Conservation (phyloP, 2,797 vertebrate genomes). For the Alcedo quadribrachys region DNA sequence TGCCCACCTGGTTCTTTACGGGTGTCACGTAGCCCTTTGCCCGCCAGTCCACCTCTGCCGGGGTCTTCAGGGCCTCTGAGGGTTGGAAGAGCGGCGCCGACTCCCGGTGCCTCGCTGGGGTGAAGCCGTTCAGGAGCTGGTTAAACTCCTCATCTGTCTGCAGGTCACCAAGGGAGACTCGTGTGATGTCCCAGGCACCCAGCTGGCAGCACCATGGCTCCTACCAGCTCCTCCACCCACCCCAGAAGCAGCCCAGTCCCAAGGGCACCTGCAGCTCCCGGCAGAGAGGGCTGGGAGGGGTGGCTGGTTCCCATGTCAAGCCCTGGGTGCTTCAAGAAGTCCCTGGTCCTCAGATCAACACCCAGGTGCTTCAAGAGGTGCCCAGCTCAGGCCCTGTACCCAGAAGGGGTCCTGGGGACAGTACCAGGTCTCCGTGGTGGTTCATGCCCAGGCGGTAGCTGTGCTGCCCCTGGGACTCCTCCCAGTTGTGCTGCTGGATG, state of each 20-base stretch:
- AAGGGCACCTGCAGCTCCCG: background rate
- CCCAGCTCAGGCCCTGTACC: background rate
- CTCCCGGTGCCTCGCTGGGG: fast-evolving
- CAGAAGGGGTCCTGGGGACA: background rate
- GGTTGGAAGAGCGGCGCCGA: fast-evolving
- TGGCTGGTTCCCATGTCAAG: background rate
- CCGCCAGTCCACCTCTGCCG: slow-evolving; percentile 17
- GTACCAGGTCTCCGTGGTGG: slow-evolving; percentile 60
- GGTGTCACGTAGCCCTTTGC: slow-evolving; percentile 9
- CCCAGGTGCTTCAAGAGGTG: too few relatives aligned
- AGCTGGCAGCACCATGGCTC: fast-evolving
- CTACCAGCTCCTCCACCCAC: fast-evolving
- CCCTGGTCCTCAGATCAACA: background rate
- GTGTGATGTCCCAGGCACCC: fast-evolving
- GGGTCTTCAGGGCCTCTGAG: fast-evolving
- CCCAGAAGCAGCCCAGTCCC: fast-evolving
- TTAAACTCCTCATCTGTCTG: slow-evolving; percentile 52
- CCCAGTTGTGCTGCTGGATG: slow-evolving; percentile 47
- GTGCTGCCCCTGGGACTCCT: slow-evolving; percentile 14
- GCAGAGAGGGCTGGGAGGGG: fast-evolving
- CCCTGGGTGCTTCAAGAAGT: background rate
- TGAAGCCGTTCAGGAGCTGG: slow-evolving; percentile 14
- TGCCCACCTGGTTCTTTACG: slow-evolving; percentile 46
- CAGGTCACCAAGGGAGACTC: background rate
- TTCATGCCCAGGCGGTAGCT: slow-evolving; percentile 52